Percentiles rank a stretch among this genome's conserved stretches.
Evolutionary conservation across 2,113 vertebrate genomes (phyloP).

Genomic region (Xyliphius kryptos): DNA sequence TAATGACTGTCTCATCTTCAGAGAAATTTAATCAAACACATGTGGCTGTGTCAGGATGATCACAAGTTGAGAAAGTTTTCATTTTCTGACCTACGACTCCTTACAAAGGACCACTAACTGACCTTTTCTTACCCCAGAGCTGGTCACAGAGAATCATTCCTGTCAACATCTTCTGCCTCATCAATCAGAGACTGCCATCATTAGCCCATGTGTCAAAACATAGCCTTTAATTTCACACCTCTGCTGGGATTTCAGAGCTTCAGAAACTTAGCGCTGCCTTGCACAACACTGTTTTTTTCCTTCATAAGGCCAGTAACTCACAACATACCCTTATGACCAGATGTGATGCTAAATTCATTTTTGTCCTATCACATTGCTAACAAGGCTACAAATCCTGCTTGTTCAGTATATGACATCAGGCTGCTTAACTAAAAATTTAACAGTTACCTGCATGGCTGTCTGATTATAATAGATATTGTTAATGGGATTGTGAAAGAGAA

Average conservation of each 20-base stretch:
- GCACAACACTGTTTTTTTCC: slow-evolving; percentile 46
- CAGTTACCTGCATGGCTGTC: too few species aligned
- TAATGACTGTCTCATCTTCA: slow-evolving; percentile 10
- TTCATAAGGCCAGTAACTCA: slow-evolving; percentile 18
- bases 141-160: slow-evolving; percentile 55
- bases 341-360: too few species aligned
- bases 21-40: slow-evolving; percentile 34
- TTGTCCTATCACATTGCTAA: slow-evolving; percentile 51
- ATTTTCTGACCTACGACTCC: too few species aligned
- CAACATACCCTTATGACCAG: slow-evolving; percentile 41
- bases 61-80: too few species aligned
- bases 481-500: slow-evolving; percentile 59
- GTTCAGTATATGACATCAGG: too few species aligned
- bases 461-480: slow-evolving; percentile 68
- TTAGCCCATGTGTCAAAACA: slow-evolving; percentile 32
- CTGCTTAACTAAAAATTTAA: too few species aligned
- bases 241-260: slow-evolving; percentile 9
- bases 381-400: too few species aligned
- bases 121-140: slow-evolving; percentile 57
- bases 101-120: slow-evolving; percentile 51
- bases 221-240: slow-evolving; percentile 14
- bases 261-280: slow-evolving; percentile 19
- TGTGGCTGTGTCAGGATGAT: too few species aligned
- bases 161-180: slow-evolving; percentile 57
- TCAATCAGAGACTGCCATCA: slow-evolving; percentile 54